Conservation (phyloP, 1,140 invertebrate genomes). For the Epicauta chinensis region DNA sequence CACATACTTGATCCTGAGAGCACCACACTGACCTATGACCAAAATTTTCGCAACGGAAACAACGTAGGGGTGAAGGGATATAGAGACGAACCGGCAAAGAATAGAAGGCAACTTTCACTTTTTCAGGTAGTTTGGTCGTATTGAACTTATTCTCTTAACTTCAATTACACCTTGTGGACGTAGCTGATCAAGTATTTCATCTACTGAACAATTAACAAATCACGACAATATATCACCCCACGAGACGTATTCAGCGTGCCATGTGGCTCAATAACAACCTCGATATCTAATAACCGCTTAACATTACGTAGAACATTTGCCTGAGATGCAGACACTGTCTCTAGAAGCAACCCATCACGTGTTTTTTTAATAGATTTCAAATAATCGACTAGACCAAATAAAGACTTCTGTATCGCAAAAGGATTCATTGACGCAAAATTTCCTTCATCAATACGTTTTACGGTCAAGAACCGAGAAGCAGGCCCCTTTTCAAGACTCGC, state of each 20-base stretch:
- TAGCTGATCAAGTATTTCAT: slow-evolving; percentile 1
- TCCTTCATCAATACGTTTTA: background rate
- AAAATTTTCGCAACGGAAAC: background rate
- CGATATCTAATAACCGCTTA: background rate
- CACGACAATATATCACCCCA: background rate
- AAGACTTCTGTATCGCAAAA: background rate
- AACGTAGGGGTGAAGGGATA: too few species aligned
- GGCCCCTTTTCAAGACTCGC: background rate
- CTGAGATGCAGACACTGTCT: background rate
- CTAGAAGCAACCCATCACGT: background rate
- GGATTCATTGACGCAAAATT: background rate
- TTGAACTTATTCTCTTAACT: too few species aligned
- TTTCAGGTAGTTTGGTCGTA: too few species aligned
- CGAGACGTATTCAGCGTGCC: background rate
- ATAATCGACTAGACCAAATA: background rate
- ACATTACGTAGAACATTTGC: background rate
- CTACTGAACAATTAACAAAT: background rate
- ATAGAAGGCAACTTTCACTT: too few species aligned
- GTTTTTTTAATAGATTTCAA: background rate
- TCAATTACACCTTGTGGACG: background rate
- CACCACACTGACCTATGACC: too few species aligned
- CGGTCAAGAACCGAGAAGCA: background rate
- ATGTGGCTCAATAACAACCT: background rate
- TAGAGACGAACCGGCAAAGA: too few species aligned
- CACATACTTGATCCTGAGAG: too few species aligned